phyloP scores from a whole-genome alignment of 2,888 invertebrate genomes.

The Prosapia bicincta region DNA sequence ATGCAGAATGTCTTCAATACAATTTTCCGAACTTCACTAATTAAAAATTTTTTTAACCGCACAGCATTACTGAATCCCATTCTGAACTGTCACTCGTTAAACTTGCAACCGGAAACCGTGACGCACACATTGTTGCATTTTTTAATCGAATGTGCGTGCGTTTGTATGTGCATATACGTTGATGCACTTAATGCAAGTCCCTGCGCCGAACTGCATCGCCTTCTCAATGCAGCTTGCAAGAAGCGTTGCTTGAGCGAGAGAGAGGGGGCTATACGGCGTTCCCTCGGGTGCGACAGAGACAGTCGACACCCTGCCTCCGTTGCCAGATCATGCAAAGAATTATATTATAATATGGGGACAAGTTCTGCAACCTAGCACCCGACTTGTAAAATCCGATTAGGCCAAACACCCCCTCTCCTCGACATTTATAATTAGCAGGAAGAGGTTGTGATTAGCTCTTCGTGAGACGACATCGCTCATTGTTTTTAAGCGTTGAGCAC shows the following conservation, averaged over 20 bases:
- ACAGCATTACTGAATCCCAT: conserved; percentile 17
- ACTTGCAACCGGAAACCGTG: neutral
- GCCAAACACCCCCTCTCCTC: neutral
- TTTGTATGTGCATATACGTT: conserved; percentile 15
- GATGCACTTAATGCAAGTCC: conserved; percentile 32
- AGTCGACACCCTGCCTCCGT: conserved; percentile 21
- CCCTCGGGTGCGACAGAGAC: conserved; percentile 10
- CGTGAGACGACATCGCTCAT: neutral
- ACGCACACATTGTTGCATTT: conserved; percentile 10
- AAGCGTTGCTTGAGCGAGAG: conserved; percentile 19
- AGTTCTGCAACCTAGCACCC: conserved; percentile 22
- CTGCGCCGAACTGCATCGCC: conserved; percentile 31
- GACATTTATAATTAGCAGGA: neutral
- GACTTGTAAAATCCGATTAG: neutral
- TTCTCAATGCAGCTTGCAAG: conserved; percentile 27
- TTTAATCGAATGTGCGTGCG: conserved; percentile 10
- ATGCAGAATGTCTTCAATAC: neutral
- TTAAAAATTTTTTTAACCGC: conserved; percentile 14
- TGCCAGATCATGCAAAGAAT: conserved; percentile 29
- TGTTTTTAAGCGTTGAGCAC: neutral
- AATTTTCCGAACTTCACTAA: neutral
- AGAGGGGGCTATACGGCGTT: conserved; percentile 3
- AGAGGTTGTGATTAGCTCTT: neutral
- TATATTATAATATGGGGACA: conserved; percentile 30
- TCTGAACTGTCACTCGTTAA: neutral